Conservation (phyloP, 2,797 vertebrate species). For the Brachyalestes nurse region DNA sequence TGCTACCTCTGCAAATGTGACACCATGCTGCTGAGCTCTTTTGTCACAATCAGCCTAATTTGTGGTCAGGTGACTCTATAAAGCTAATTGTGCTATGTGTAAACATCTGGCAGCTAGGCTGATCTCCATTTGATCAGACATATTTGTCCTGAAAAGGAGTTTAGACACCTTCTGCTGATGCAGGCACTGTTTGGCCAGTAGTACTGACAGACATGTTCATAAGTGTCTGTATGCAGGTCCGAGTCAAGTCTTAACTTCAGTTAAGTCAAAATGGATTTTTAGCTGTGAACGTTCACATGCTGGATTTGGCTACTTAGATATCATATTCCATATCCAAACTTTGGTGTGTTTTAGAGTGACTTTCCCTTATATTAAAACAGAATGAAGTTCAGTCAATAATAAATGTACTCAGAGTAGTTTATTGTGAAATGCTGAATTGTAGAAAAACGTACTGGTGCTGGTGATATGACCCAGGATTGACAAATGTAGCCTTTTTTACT, state of each 20-base stretch:
- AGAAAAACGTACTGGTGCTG: too few species aligned
- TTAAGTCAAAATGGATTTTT: neutral
- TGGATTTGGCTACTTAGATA: neutral
- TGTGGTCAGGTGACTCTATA: conserved; percentile 31
- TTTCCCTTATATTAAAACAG: too few species aligned
- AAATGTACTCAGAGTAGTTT: too few species aligned
- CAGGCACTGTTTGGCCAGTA: conserved; percentile 8
- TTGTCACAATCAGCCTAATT: conserved; percentile 1
- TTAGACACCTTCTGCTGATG: conserved; percentile 35
- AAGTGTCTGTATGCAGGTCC: neutral
- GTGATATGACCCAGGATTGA: too few species aligned
- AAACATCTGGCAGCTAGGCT: conserved; percentile 19
- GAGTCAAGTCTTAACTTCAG: neutral
- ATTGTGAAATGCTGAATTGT: too few species aligned
- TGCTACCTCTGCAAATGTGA: neutral
- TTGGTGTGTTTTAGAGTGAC: too few species aligned
- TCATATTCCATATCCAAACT: neutral
- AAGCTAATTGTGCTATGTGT: conserved; percentile 9
- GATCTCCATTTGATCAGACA: conserved; percentile 27
- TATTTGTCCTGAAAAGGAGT: conserved; percentile 3
- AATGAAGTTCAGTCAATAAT: too few species aligned
- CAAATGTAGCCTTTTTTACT: too few species aligned
- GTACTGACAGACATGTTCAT: neutral
- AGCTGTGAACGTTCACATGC: neutral
- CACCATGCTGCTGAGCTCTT: neutral